Conservation (phyloP, 2,113 vertebrate species). For the Bos javanicus region DNA sequence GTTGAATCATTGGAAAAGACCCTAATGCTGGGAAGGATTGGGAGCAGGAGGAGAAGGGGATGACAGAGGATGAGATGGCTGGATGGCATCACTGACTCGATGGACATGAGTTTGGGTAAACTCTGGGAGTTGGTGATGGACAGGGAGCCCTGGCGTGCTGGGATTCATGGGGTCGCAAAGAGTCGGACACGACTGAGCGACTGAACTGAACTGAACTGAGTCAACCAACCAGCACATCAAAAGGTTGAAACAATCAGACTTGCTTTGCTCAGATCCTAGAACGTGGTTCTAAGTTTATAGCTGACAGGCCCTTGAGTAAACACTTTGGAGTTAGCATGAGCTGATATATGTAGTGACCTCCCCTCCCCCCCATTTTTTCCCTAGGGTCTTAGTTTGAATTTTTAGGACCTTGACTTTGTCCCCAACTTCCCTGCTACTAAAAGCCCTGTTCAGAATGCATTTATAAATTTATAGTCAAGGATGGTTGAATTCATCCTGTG, state of each 20-base stretch:
- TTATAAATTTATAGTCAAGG: neutral
- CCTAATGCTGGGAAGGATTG: too few relatives aligned
- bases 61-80: too few relatives aligned
- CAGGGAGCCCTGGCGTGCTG: too few relatives aligned
- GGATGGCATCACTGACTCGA: too few relatives aligned
- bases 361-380: neutral
- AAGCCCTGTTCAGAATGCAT: neutral
- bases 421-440: neutral
- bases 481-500: neutral
- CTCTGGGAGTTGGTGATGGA: too few relatives aligned
- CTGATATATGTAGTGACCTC: neutral
- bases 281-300: neutral
- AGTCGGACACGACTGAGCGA: too few relatives aligned
- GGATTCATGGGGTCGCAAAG: too few relatives aligned
- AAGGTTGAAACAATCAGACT: neutral
- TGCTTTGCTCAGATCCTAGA: neutral
- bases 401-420: neutral
- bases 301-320: neutral
- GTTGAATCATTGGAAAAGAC: too few relatives aligned
- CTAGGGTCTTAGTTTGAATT: neutral
- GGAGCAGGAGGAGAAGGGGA: too few relatives aligned
- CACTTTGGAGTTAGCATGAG: neutral
- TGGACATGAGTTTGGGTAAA: rapidly evolving
- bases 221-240: neutral
- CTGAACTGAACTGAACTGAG: too few relatives aligned